These are phyloP conservation scores for Caenorhabditis sp. DNA, from an alignment of 2,888 invertebrate genomes.

Conservation along the genomic window DNA sequence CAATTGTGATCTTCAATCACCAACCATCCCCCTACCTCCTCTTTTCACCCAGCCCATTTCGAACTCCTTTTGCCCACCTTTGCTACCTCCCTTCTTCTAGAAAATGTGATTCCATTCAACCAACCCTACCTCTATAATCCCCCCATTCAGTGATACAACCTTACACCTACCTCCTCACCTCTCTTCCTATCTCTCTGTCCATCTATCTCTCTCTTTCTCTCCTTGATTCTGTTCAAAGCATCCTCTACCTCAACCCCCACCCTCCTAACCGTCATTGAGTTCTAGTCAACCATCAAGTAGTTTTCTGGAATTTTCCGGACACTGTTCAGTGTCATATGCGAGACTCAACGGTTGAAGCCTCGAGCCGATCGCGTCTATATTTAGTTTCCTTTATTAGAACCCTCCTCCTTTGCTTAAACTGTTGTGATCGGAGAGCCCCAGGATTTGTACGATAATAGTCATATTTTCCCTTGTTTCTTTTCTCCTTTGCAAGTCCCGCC, in stretches of 20 bases:
- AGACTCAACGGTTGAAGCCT: background rate
- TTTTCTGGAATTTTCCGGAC: too few species aligned
- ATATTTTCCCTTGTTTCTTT: background rate
- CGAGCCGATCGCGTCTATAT: background rate
- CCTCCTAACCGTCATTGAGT: too few species aligned
- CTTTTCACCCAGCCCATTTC: background rate
- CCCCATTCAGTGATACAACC: conserved; percentile 4
- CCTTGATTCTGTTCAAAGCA: too few species aligned
- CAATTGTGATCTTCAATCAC: conserved; percentile 20
- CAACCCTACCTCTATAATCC: conserved; percentile 44
- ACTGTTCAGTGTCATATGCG: background rate
- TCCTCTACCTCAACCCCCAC: background rate
- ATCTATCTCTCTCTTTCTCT: background rate
- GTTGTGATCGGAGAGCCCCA: background rate
- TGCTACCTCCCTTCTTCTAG: conserved; percentile 22
- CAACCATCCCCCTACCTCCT: conserved; percentile 14
- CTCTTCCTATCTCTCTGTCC: background rate
- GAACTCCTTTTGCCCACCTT: background rate
- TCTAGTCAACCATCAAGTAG: too few species aligned
- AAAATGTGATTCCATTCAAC: conserved; percentile 17
- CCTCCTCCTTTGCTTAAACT: background rate
- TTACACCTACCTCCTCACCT: background rate
- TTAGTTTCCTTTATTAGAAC: too few species aligned
- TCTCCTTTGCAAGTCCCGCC: background rate
- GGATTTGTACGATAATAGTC: conserved; percentile 10